Evolutionary conservation across 2,797 vertebrate genomes (phyloP).

Genomic region (Esox lucius): DNA sequence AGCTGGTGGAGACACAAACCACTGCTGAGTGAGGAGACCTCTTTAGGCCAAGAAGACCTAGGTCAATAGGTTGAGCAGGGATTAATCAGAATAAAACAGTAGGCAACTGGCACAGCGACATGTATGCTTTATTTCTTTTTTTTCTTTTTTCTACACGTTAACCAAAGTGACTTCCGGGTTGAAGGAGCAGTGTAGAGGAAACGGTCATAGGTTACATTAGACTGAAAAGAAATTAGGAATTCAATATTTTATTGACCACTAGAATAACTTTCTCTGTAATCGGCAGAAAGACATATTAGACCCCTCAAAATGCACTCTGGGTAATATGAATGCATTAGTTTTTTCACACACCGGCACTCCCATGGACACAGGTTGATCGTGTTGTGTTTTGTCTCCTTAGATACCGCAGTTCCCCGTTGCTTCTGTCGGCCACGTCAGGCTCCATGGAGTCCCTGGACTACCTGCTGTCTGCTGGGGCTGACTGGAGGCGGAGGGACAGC

Average conservation of each 20-base stretch:
- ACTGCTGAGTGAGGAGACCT: constrained; percentile 51
- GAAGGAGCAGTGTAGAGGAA: no score
- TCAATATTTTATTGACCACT: no score
- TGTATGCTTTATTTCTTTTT: not conserved
- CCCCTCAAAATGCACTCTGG: not conserved
- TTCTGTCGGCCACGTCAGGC: constrained; percentile 74
- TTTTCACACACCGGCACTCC: not conserved
- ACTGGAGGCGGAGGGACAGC: constrained; percentile 70
- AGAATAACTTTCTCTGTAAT: no score
- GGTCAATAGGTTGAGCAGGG: not conserved
- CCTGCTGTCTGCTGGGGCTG: constrained; percentile 68
- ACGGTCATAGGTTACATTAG: no score
- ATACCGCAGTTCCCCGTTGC: constrained; percentile 65
- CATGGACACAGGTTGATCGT: not conserved
- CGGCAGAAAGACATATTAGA: not conserved
- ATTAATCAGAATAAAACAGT: not conserved
- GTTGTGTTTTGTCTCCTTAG: constrained; percentile 41
- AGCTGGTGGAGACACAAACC: constrained; percentile 64
- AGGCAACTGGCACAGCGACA: not conserved
- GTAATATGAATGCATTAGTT: not conserved
- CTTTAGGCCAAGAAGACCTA: not conserved
- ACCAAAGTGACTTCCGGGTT: no score
- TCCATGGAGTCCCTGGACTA: constrained; percentile 70
- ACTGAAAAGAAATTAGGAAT: no score
- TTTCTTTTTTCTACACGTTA: no score